Percentiles rank a stretch among this genome's conserved stretches.
Conservation (phyloP, 2,888 invertebrate genomes). For the Rapana venosa region DNA sequence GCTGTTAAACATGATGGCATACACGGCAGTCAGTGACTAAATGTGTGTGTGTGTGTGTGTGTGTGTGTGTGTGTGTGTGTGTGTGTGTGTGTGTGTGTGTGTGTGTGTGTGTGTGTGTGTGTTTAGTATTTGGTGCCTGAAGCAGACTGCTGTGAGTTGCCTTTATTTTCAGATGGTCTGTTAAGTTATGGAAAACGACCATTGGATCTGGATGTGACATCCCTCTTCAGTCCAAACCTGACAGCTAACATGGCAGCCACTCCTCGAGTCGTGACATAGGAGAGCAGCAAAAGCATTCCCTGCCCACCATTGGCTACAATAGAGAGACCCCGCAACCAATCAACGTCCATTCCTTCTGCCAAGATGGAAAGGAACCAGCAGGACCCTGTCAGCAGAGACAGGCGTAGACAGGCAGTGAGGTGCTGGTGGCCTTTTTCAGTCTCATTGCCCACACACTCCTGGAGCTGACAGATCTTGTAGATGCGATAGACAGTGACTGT, state of each 20-base stretch:
- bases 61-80: background rate
- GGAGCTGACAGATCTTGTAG: background rate
- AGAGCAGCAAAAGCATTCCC: constrained; percentile 63
- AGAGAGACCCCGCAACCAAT: constrained; percentile 56
- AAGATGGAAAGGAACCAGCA: constrained; percentile 63
- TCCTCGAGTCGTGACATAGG: constrained; percentile 57
- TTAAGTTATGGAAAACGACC: background rate
- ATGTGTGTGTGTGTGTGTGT: background rate
- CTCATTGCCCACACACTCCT: constrained; percentile 1
- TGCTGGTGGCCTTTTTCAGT: background rate
- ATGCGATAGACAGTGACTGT: constrained; percentile 13
- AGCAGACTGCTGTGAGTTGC: background rate
- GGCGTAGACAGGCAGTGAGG: constrained; percentile 57
- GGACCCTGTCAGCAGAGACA: constrained; percentile 61
- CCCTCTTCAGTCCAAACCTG: background rate
- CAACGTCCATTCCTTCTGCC: constrained; percentile 55
- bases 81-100: background rate
- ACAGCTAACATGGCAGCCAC: constrained; percentile 41
- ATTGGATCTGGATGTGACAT: background rate
- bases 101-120: background rate
- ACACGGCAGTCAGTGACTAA: background rate
- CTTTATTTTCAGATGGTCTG: background rate
- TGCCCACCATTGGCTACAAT: constrained; percentile 59
- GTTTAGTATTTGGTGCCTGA: background rate
- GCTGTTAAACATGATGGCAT: background rate